Evolutionary conservation across 2,888 invertebrate genomes (phyloP).

Genomic region (Spilosoma lubricipeda): DNA sequence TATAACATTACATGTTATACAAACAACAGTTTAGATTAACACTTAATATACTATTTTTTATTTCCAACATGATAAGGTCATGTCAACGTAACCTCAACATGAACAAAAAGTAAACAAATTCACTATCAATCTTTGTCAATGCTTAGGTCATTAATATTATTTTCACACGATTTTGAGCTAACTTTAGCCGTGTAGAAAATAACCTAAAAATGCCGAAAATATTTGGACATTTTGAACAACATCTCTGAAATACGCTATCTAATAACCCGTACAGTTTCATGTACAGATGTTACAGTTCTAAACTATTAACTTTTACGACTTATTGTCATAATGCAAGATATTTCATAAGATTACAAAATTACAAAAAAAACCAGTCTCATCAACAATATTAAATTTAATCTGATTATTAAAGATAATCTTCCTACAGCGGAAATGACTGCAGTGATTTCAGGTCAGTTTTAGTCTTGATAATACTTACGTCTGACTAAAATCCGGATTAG

Average conservation of each 20-base stretch:
- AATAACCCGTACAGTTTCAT: conserved; percentile 2
- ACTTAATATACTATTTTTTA: background rate
- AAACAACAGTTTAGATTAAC: background rate
- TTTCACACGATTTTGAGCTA: conserved; percentile 13
- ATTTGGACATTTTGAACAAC: conserved; percentile 1
- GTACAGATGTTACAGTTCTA: conserved; percentile 3
- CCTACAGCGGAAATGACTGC: background rate
- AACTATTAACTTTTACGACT: conserved; percentile 11
- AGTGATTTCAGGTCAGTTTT: background rate
- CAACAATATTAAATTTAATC: background rate
- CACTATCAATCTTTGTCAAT: conserved; percentile 25
- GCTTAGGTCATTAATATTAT: conserved; percentile 27
- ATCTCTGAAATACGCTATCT: background rate
- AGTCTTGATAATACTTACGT: background rate
- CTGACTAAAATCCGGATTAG: background rate
- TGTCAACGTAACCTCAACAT: conserved; percentile 9
- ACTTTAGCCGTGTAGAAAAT: conserved; percentile 4
- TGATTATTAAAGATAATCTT: background rate
- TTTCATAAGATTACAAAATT: background rate
- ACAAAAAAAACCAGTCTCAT: background rate
- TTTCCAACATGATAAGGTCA: conserved; percentile 4
- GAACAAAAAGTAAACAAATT: conserved; percentile 9
- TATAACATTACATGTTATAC: background rate
- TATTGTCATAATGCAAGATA: conserved; percentile 5
- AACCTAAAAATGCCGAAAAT: background rate